Evolutionary conservation across 1,140 invertebrate genomes (phyloP).

Genomic region (Hetaerina americana): DNA sequence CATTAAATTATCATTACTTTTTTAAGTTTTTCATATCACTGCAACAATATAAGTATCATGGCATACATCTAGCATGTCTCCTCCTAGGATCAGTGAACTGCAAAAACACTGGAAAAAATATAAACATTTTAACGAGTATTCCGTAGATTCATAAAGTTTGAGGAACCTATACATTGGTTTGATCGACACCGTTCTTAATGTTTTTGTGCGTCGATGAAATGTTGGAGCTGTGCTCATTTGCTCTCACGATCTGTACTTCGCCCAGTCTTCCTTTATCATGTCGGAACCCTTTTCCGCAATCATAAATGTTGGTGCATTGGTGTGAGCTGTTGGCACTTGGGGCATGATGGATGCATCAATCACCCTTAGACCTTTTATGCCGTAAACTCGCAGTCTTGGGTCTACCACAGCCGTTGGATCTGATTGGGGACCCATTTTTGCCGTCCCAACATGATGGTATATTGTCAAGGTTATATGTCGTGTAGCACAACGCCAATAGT

Average conservation of each 20-base stretch:
- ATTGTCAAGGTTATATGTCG: constrained; percentile 54
- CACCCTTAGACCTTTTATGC: constrained; percentile 52
- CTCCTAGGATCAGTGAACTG: too few species aligned
- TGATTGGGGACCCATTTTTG: constrained; percentile 63
- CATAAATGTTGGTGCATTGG: constrained; percentile 50
- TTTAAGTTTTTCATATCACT: too few species aligned
- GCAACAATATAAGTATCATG: too few species aligned
- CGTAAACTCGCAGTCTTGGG: constrained; percentile 50
- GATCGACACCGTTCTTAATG: neutral
- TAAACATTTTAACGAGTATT: too few species aligned
- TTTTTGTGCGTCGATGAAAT: neutral
- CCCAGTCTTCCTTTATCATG: constrained; percentile 43
- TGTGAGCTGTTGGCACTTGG: constrained; percentile 42
- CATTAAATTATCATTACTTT: too few species aligned
- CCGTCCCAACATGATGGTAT: constrained; percentile 66
- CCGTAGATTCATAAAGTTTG: too few species aligned
- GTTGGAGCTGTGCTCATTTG: neutral
- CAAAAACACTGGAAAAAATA: too few species aligned
- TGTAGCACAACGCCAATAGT: constrained; percentile 59
- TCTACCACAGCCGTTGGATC: constrained; percentile 59
- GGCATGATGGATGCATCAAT: constrained; percentile 63
- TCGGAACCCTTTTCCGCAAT: constrained; percentile 58
- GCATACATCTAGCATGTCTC: too few species aligned
- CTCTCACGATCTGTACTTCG: neutral
- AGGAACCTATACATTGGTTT: too few species aligned